Base-by-base conservation (phyloP, 2,113 vertebrate genomes). In the Trematomus loennbergii region DNA sequence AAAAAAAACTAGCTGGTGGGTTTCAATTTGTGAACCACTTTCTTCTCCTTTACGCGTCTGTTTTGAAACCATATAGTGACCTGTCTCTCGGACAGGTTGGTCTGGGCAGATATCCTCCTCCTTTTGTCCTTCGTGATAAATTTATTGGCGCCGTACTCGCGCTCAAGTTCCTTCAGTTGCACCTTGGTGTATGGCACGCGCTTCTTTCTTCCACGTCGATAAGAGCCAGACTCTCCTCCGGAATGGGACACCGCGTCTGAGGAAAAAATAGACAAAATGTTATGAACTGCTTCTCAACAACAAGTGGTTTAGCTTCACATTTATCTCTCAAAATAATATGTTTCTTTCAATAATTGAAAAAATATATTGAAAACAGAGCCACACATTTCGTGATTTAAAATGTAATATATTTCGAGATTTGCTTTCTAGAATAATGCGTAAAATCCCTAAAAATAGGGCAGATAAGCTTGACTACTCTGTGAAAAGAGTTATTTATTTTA, bases 1-100 rank as follows among this genome's bases (percentile, higher is more conserved):
- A 33, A 36, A 29, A 82, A 2, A 40, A 78, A 89, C 90, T 98
- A 99, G 94, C 97, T 99, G 90, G 96, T 96, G 67, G 95, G 96
- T 95, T 99, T 99, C 93, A 98, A 95, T 96, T 99, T 99, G 95
- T 97, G 96, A 93, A 99, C 97, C 69, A 99, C 95, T 94, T 99
- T 99, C 95, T 99, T 99, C 94, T 99, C 98, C 95, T 99, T 99
- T 79, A 99, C 98, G 83, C 98, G 96, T 92, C 98, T 96, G 95
- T 99, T 99, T 72, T 99, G 98, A 95, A 99, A 99, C 98, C 98
- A 99, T 92, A 99, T 99, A 79, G 98, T 99, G 87, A 99, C 98
- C 93, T 99, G 98, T 82, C 98, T 94, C 93, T 99, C 98, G 73
- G 98, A 99, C 91, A 99, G 96, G 94, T 98, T 99, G 81, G 97